phyloP scores from a whole-genome alignment of 1,140 invertebrate species.

The Drosophila baimaii region DNA sequence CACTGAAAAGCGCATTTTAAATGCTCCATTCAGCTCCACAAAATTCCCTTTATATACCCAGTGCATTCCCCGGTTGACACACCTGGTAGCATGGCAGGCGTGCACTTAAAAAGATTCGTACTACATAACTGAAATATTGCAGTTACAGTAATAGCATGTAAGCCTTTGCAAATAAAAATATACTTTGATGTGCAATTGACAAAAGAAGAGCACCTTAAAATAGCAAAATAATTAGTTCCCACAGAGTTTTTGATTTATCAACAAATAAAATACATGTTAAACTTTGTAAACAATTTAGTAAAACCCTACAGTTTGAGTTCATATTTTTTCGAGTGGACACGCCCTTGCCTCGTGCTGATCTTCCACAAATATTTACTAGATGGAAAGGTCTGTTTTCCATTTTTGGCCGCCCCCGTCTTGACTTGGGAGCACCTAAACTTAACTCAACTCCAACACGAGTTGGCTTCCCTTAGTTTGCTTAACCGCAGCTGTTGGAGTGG shows the following conservation, averaged over 20 bases:
- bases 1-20: constrained; percentile 4
- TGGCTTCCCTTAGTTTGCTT: constrained; percentile 35
- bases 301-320: too few species aligned
- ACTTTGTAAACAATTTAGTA: neutral
- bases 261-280: neutral
- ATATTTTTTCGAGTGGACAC: neutral
- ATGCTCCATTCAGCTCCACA: neutral
- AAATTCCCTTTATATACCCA: constrained; percentile 4
- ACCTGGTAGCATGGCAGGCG: neutral
- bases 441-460: constrained; percentile 8
- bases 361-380: constrained; percentile 33
- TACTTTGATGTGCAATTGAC: too few species aligned
- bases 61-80: neutral
- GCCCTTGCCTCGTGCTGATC: neutral
- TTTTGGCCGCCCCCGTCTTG: constrained; percentile 13
- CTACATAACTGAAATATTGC: neutral
- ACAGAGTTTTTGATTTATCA: too few species aligned
- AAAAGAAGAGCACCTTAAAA: too few species aligned
- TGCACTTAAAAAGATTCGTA: neutral
- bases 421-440: neutral
- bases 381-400: constrained; percentile 30
- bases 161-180: too few species aligned
- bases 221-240: too few species aligned
- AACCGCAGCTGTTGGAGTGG: constrained; percentile 33
- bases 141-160: neutral